Percentiles rank a stretch among this genome's conserved stretches.
These are phyloP conservation scores for Poeciliopsis retropinna DNA, from an alignment of 2,113 vertebrate genomes.

Conservation along the genomic window DNA sequence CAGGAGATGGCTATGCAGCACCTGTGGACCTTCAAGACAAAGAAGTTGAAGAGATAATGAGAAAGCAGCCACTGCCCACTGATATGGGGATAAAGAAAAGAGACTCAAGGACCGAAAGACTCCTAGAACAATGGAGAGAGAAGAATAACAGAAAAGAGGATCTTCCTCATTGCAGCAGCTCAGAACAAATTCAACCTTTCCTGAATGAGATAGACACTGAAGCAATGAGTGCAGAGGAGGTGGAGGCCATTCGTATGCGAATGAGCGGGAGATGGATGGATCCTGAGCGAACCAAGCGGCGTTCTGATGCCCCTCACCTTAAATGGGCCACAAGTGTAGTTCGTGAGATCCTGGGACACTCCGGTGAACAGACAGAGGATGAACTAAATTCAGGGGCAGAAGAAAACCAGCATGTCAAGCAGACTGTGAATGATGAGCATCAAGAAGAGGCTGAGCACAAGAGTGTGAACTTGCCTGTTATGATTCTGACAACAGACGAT, in stretches of 20 bases:
- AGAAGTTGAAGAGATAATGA: slow-evolving; percentile 16
- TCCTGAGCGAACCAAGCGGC: slow-evolving; percentile 62
- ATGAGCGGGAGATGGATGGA: slow-evolving; percentile 62
- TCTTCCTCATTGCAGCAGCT: not conserved
- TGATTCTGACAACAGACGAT: slow-evolving; percentile 11
- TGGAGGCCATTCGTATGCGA: slow-evolving; percentile 62
- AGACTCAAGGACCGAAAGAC: slow-evolving; percentile 68
- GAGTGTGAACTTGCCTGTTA: slow-evolving; percentile 12
- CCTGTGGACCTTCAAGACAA: not conserved
- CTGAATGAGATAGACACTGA: slow-evolving; percentile 31
- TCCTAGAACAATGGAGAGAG: slow-evolving; percentile 69
- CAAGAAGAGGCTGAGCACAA: slow-evolving; percentile 11
- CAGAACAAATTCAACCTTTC: slow-evolving; percentile 42
- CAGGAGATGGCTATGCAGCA: not conserved
- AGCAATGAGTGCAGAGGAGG: slow-evolving; percentile 61
- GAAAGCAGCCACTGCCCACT: slow-evolving; percentile 16
- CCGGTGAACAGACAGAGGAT: slow-evolving; percentile 42
- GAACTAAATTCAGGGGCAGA: slow-evolving; percentile 6
- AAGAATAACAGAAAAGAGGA: slow-evolving; percentile 27
- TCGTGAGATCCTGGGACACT: slow-evolving; percentile 70
- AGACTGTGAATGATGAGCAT: not conserved
- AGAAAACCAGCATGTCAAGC: not conserved
- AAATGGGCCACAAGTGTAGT: slow-evolving; percentile 79
- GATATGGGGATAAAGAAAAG: slow-evolving; percentile 37
- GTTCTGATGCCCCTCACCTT: slow-evolving; percentile 78